These are phyloP conservation scores for Chydorus sphaericus DNA, from an alignment of 2,888 invertebrate species.

Conservation along the genomic window DNA sequence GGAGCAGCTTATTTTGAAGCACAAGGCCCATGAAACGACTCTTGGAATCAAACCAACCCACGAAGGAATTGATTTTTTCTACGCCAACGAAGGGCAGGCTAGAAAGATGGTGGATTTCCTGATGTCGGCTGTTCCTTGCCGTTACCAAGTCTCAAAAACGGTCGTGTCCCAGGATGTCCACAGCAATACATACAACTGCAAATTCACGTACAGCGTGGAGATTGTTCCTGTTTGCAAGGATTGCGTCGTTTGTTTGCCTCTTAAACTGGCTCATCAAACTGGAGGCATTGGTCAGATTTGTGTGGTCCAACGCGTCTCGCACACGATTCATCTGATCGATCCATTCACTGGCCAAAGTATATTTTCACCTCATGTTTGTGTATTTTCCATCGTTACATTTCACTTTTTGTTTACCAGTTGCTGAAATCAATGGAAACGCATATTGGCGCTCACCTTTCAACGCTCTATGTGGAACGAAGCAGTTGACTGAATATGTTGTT, in stretches of 20 bases:
- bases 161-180: conserved; percentile 93
- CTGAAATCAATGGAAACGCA: conserved; percentile 59
- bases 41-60: conserved; percentile 72
- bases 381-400: conserved; percentile 1
- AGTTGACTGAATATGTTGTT: conserved; percentile 78
- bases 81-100: conserved; percentile 71
- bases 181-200: conserved; percentile 92
- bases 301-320: conserved; percentile 75
- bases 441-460: conserved; percentile 81
- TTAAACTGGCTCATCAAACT: conserved; percentile 66
- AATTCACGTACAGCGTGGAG: conserved; percentile 84
- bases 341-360: conserved; percentile 68
- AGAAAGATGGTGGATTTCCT: conserved; percentile 93
- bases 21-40: conserved; percentile 78
- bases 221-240: conserved; percentile 93
- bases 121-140: conserved; percentile 68
- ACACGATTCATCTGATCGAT: conserved; percentile 82
- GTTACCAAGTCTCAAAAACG: conserved; percentile 79
- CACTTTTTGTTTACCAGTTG: conserved; percentile 39
- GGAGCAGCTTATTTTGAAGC: conserved; percentile 91
- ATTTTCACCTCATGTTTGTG: conserved; percentile 21
- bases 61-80: conserved; percentile 93
- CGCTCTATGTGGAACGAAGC: conserved; percentile 76
- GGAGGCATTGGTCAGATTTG: conserved; percentile 80
- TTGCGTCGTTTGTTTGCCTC: conserved; percentile 76